Evolutionary conservation across 1,140 invertebrate species (phyloP).

Genomic region (Sesamia nonagrioides): DNA sequence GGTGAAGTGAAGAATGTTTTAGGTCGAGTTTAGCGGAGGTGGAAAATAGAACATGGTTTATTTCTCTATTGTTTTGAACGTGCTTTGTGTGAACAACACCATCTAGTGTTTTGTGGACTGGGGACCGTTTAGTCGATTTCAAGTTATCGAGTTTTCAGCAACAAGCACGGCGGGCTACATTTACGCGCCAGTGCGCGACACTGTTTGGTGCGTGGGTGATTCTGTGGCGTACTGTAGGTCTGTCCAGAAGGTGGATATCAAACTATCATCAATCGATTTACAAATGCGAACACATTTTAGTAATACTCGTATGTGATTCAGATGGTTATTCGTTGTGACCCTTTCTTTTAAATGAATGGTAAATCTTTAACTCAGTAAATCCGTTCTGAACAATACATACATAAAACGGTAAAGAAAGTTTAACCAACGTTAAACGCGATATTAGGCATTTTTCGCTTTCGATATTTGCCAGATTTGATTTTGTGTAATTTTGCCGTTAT

Average conservation of each 20-base stretch:
- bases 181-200: conserved; percentile 56
- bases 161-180: conserved; percentile 54
- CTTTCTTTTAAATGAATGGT: not conserved
- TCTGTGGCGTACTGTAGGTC: conserved; percentile 48
- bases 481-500: conserved; percentile 1
- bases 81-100: conserved; percentile 64
- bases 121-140: conserved; percentile 56
- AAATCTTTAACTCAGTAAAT: too few relatives aligned
- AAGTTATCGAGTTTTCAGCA: conserved; percentile 69
- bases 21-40: conserved; percentile 61
- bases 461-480: not conserved
- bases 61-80: conserved; percentile 75
- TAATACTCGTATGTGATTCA: not conserved
- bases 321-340: not conserved
- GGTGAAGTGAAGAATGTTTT: conserved; percentile 59
- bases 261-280: conserved; percentile 38
- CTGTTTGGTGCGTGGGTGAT: conserved; percentile 60
- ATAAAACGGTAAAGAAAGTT: too few relatives aligned
- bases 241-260: conserved; percentile 48
- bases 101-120: conserved; percentile 57
- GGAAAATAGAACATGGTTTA: conserved; percentile 73
- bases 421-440: too few relatives aligned
- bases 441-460: not conserved
- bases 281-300: not conserved
- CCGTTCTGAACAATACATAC: too few relatives aligned